Evolutionary conservation across 2,113 vertebrate genomes (phyloP).

Genomic region (Candoia aspera): DNA sequence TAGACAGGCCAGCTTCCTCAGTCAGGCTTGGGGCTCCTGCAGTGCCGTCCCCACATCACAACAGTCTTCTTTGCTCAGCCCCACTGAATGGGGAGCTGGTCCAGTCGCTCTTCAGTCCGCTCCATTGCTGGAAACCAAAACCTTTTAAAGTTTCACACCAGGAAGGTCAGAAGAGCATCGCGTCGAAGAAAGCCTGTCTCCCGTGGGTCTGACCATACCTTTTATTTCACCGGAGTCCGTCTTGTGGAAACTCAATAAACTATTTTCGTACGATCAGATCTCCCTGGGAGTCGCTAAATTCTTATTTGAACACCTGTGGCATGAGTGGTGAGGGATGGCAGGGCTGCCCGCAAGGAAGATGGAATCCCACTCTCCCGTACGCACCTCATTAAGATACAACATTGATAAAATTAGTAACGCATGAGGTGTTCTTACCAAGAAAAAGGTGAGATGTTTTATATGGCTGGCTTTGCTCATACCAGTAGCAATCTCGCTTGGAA

Average conservation of each 20-base stretch:
- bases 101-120: neutral
- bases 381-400: neutral
- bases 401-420: neutral
- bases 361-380: neutral
- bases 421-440: neutral
- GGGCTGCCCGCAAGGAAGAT: neutral
- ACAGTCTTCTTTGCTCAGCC: neutral
- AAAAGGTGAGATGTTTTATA: too few relatives aligned
- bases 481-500: neutral
- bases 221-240: neutral
- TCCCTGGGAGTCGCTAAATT: neutral
- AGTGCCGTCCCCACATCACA: neutral
- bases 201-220: neutral
- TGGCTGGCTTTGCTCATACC: neutral
- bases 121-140: neutral
- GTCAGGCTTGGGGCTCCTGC: neutral
- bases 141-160: neutral
- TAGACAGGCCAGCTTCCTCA: neutral
- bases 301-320: neutral
- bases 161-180: too few relatives aligned
- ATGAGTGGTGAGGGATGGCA: rapidly evolving
- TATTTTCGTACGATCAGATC: constrained; percentile 25
- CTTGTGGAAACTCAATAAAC: constrained; percentile 26
- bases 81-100: neutral
- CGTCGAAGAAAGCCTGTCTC: neutral